A percentile compares a stretch with the other conserved stretches of the same genome.
phyloP scores from a whole-genome alignment of 2,888 invertebrate species.

The Yponomeuta sedellus region DNA sequence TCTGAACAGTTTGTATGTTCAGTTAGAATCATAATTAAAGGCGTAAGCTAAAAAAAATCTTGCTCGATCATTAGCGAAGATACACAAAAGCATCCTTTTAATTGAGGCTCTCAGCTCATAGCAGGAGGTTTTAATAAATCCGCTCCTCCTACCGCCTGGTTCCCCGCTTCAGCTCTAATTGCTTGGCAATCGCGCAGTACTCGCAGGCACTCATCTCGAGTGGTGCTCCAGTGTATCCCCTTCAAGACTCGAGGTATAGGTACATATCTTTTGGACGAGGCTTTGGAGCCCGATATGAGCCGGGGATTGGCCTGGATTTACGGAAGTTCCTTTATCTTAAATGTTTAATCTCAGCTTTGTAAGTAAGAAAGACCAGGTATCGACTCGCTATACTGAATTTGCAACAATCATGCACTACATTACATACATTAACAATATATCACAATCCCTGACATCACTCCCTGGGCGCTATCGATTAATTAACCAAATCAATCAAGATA shows the following conservation, averaged over 20 bases:
- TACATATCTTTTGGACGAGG: constrained; percentile 9
- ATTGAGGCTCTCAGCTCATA: too few species aligned
- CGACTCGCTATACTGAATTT: not conserved
- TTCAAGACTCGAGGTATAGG: constrained; percentile 4
- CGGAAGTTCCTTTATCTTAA: not conserved
- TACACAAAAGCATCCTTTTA: too few species aligned
- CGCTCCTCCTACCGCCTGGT: not conserved
- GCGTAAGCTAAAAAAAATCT: too few species aligned
- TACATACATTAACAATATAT: not conserved
- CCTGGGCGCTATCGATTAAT: constrained; percentile 38
- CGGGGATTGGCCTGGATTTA: not conserved
- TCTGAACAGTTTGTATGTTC: too few species aligned
- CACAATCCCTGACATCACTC: not conserved
- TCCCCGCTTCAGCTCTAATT: not conserved
- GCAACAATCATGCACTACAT: not conserved
- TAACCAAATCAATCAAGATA: constrained; percentile 64
- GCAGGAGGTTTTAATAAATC: not conserved
- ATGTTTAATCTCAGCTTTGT: not conserved
- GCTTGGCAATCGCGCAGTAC: not conserved
- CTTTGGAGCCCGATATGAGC: not conserved
- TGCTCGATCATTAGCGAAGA: too few species aligned
- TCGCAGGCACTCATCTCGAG: not conserved
- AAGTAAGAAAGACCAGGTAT: not conserved
- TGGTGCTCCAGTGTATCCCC: constrained; percentile 3
- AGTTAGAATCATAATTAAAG: too few species aligned